Evolutionary conservation across 2,113 vertebrate species (phyloP), one percentile per base, ranked within the genome.

Genomic region (Mormyrus lacerda): DNA sequence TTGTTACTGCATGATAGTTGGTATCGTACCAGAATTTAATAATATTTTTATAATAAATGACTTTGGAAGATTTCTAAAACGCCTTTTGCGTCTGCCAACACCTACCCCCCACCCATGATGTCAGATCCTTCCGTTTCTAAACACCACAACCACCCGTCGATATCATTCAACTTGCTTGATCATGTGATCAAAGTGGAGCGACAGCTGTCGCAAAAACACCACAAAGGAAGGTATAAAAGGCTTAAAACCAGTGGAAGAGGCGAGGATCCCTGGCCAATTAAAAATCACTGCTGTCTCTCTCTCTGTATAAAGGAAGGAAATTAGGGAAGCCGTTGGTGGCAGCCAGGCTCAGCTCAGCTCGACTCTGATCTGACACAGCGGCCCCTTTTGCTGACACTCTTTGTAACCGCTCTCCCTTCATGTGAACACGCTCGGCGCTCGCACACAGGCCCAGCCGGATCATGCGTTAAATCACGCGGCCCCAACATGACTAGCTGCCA

Each of bases 151-250:
- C 42, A n/a, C 24, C 83, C 21, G 24, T 82, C 88, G 15, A 45
- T 83, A 89, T 42, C 47, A 53, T 89, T 82, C 51, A 89, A 89
- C 31, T 31, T 27, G 3, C 65, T 83, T 79, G 15, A 89, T 83
- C 76, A 21, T 21, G 69, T 83, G 47, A 82, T 89, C 76, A 79
- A 73, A 82, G 69, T 39, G 51, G 55, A 47, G 21, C 39, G 79
- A 51, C 39, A 89, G 51, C 79, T 89, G 51, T 53, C n/a, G 58
- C 4, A 47, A 89, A 58, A 79, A 79, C 31, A 21, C 58, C 88
- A 85, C 76, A n/a, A 21, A 31, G 35, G n/a, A 85, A 85, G 45
- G 58, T 58, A 35, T 61, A 58, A 61, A 61, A 89, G 27, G 47
- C n/a, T 89, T 58, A 13, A 83, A 45, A 50, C 45, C 35, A 21